Evolutionary conservation across 2,113 vertebrate species (phyloP), one percentile per base, ranked within the genome.

Genomic region (Plestiodon gilberti): DNA sequence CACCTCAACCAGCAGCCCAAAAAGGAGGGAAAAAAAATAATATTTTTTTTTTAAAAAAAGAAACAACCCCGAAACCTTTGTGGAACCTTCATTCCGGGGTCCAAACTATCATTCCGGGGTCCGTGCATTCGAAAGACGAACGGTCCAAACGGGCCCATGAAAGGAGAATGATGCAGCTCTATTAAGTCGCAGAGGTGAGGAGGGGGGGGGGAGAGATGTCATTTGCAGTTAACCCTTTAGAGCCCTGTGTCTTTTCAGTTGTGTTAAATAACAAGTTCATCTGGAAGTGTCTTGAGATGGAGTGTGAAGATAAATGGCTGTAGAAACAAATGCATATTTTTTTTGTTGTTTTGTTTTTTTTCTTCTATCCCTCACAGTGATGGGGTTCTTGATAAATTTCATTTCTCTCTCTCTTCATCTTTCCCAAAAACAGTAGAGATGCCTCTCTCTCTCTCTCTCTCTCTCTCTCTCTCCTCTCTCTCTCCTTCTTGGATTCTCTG

Each of bases 291-390:
- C 61, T n/a, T 79, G 93, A 89, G 92, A 92, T 95, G 95, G 93
- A 93, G 74, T 25, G 92, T 94, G 90, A 93, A 87, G 83, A 90
- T 90, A 85, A 91, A 95, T 95, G 95, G 94, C 93, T 93, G 94
- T 95, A 95, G 95, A 95, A 95, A 95, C 81, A 83, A 94, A 95
- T 95, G 95, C 94, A 95, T 95, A 95, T 94, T 93, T 95, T 93
- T 91, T 87, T 52, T 57, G 18, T 55, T 92, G 83, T 94, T 90
- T 89, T 90, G 90, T 85, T 93, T 65, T 93, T 94, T 93, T 92
- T 92, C 94, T 85, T 92, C 70, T 92, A 92, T 95, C 93, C 94
- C 95, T 95, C 95, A 95, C 95, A 95, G 95, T 95, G 95, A 94
- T 92, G 94, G 95, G 95, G 95, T 95, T 92, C 95, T 93, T 87